Percentiles rank a stretch among this genome's conserved stretches.
phyloP scores from a whole-genome alignment of 1,140 invertebrate species.

The Dinothrombium tinctorium region DNA sequence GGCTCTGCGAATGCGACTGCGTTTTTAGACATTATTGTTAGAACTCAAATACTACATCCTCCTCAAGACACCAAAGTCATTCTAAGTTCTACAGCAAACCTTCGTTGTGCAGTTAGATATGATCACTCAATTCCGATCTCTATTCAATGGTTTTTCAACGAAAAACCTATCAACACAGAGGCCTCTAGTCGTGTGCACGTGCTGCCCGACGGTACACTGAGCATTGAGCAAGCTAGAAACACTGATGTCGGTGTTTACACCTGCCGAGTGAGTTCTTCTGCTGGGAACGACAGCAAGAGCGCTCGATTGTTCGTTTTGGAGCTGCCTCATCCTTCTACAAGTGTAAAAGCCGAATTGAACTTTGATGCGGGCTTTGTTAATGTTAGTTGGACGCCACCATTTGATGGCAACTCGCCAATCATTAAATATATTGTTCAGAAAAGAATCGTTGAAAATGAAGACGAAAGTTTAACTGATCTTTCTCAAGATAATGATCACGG shows the following conservation, averaged over 20 bases:
- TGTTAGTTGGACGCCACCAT: slow-evolving; percentile 76
- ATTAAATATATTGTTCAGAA: slow-evolving; percentile 78
- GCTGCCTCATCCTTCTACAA: slow-evolving; percentile 68
- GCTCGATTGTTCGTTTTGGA: slow-evolving; percentile 71
- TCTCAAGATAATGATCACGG: slow-evolving; percentile 22
- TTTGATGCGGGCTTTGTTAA: slow-evolving; percentile 36
- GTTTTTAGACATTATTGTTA: slow-evolving; percentile 30
- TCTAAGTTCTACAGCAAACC: slow-evolving; percentile 59
- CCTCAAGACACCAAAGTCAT: slow-evolving; percentile 68
- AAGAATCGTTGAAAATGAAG: slow-evolving; percentile 23
- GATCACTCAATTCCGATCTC: slow-evolving; percentile 70
- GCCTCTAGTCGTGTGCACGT: slow-evolving; percentile 17
- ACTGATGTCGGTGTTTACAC: slow-evolving; percentile 26
- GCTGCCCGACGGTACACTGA: slow-evolving; percentile 23
- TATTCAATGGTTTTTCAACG: slow-evolving; percentile 63
- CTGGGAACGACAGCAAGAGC: slow-evolving; percentile 67
- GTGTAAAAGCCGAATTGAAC: slow-evolving; percentile 44
- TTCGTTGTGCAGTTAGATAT: slow-evolving; percentile 79
- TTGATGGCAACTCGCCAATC: slow-evolving; percentile 88
- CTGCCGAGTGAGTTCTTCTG: slow-evolving; percentile 48
- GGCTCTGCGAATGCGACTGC: slow-evolving; percentile 10
- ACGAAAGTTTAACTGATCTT: neutral
- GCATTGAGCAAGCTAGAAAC: slow-evolving; percentile 24
- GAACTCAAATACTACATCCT: slow-evolving; percentile 63
- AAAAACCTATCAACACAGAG: slow-evolving; percentile 3